phyloP scores from a whole-genome alignment of 1,140 invertebrate species.

The Drosophila cardini region DNA sequence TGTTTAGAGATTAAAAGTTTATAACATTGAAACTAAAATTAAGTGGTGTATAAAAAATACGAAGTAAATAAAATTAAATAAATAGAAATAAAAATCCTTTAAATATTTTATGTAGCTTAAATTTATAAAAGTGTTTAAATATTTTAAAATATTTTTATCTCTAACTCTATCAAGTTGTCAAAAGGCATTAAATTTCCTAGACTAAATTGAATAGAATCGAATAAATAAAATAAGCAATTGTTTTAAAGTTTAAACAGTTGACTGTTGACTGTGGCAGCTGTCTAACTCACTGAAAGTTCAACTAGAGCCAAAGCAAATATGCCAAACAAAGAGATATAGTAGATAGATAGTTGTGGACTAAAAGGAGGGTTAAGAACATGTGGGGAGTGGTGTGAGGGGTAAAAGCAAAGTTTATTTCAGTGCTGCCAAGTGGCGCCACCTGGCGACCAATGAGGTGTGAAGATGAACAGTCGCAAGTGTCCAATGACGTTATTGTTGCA shows the following conservation, averaged over 20 bases:
- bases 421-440: slow-evolving; percentile 66
- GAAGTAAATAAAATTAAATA: too few species aligned
- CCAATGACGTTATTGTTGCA: slow-evolving; percentile 67
- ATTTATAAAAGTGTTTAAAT: too few species aligned
- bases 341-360: slow-evolving; percentile 14
- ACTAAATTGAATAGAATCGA: slow-evolving; percentile 18
- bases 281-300: slow-evolving; percentile 23
- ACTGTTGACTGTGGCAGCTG: slow-evolving; percentile 35
- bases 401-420: slow-evolving; percentile 45
- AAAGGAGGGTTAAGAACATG: slow-evolving; percentile 2
- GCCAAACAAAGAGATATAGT: slow-evolving; percentile 41
- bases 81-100: not conserved
- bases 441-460: slow-evolving; percentile 78
- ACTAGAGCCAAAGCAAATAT: slow-evolving; percentile 43
- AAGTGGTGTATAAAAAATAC: not conserved
- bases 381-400: not conserved
- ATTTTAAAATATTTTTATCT: not conserved
- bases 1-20: too few species aligned
- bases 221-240: slow-evolving; percentile 32
- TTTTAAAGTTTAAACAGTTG: slow-evolving; percentile 35
- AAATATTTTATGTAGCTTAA: too few species aligned
- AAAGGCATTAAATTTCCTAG: slow-evolving; percentile 9
- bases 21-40: too few species aligned
- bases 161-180: not conserved
- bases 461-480: slow-evolving; percentile 81